phyloP scores from a whole-genome alignment of 2,113 vertebrate species.

The Accipiter cooperii region DNA sequence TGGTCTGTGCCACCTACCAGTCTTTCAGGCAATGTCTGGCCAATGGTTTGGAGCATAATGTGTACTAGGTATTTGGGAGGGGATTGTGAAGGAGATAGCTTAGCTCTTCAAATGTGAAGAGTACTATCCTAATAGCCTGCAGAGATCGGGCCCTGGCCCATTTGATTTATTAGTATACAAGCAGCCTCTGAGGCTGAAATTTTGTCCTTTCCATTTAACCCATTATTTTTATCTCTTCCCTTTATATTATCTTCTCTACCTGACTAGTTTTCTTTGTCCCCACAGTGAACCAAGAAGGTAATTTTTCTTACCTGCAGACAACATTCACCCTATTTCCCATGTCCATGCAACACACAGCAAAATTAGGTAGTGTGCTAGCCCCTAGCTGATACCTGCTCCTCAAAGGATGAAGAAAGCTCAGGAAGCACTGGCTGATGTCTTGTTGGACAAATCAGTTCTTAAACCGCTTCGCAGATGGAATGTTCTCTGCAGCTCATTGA shows the following conservation, averaged over 20 bases:
- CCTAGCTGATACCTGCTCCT: neutral
- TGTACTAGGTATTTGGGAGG: neutral
- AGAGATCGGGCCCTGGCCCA: neutral
- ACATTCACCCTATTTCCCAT: neutral
- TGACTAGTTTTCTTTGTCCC: neutral
- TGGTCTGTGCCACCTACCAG: neutral
- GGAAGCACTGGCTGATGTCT: neutral
- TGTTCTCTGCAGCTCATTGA: neutral
- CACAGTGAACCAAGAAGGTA: neutral
- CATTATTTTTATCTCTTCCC: neutral
- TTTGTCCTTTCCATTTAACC: neutral
- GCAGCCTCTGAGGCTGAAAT: neutral
- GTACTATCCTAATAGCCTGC: neutral
- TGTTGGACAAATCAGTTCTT: neutral
- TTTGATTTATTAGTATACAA: neutral
- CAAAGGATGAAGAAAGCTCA: neutral
- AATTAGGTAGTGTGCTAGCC: neutral
- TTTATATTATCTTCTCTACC: neutral
- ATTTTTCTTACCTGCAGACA: neutral
- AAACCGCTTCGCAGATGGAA: neutral
- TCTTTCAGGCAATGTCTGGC: neutral
- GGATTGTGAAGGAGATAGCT: neutral
- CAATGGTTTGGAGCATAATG: neutral
- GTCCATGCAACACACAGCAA: neutral
- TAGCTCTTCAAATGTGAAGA: neutral